Evolutionary conservation across 2,113 vertebrate species (phyloP), one percentile per base, ranked within the genome.

Genomic region (Eonycteris spelaea): DNA sequence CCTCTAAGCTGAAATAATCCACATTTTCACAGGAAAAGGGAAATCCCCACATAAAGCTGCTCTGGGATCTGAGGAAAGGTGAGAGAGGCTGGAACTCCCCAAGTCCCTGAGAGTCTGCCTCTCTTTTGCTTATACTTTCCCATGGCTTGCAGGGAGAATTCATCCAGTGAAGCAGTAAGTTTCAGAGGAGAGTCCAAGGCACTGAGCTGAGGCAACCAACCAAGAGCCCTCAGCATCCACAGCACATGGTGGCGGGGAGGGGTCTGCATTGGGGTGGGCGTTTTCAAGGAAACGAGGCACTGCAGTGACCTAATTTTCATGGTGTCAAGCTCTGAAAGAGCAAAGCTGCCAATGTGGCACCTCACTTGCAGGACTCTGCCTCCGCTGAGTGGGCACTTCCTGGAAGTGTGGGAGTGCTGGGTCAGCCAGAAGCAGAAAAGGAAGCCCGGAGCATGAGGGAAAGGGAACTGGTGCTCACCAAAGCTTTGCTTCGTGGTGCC

Each of bases 401-500:
- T 70, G n/a, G 38, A 59, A 30, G 26, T 14, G 6, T 51, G 43
- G 40, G 55, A 45, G 0, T 30, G 65, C 38, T 82, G 21, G 28
- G 35, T 51, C 38, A 53, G 55, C 16, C 30, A 43, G 84, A 45
- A 75, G 55, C 28, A 43, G 4, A 65, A 57, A n/a, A 1, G 18
- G 38, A 53, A 78, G 11, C 38, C 19, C 77, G 24, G 43, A 18
- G 21, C 0, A 14, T 0, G 24, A 38, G 12, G 24, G 48, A 86
- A n/a, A 35, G n/a, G 28, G 30, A 73, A 14, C 9, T 28, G 43
- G 65, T 16, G 48, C 61, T 55, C 86, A 92, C 95, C 78, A 93
- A 96, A 97, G 96, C 96, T 98, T 96, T 97, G 96, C 95, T 97
- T 97, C 88, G 89, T 86, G 71, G 95, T 97, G 95, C 97, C 95